Evolutionary conservation across 2,113 vertebrate genomes (phyloP), one percentile per base, ranked within the genome.

Genomic region (Callospermophilus lateralis): DNA sequence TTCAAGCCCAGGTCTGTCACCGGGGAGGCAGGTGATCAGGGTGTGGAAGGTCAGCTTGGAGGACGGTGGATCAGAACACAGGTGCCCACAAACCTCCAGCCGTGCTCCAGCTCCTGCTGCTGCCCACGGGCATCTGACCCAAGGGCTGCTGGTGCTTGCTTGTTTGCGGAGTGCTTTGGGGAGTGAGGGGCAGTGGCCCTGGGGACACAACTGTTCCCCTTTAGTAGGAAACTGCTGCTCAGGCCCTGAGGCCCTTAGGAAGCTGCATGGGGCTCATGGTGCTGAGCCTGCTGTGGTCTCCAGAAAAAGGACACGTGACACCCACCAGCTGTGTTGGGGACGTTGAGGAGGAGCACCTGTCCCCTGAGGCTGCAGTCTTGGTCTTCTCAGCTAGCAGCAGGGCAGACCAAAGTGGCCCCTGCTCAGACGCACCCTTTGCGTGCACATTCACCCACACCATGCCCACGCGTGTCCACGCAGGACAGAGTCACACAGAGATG

Each of bases 311-410:
- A 8, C 28, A 12, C 2, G 11, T 4, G 45, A 39, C 15, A 24
- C 39, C 24, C 1, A 16, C 30, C 19, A 26, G 19, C 16, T 45
- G 39, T 2, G 17, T 17, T 20, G 67, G 0, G n/a, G 4, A 3
- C 13, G 0, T 2, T 11, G 0, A 0, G 1, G 37, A 53, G 22
- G 37, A 20, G 30, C 5, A 2, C 37, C 19, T 48, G 55, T 2
- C 3, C 61, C 5, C 61, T 1, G 12, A 2, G 6, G 19, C 37
- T 55, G 4, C 1, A 1, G 34, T 26, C 48, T 15, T 1, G 1
- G 8, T 42, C 37, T 9, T 48, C 17, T 58, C 13, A 7, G 30
- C 4, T 2, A 6, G 58, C 1, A 8, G 42, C 37, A 3, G 24
- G 4, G 37, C 17, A 39, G 24, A 20, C 61, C 73, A 30, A 2